These are phyloP conservation scores for Sitobion miscanthi DNA, from an alignment of 1,140 invertebrate species.

Conservation along the genomic window DNA sequence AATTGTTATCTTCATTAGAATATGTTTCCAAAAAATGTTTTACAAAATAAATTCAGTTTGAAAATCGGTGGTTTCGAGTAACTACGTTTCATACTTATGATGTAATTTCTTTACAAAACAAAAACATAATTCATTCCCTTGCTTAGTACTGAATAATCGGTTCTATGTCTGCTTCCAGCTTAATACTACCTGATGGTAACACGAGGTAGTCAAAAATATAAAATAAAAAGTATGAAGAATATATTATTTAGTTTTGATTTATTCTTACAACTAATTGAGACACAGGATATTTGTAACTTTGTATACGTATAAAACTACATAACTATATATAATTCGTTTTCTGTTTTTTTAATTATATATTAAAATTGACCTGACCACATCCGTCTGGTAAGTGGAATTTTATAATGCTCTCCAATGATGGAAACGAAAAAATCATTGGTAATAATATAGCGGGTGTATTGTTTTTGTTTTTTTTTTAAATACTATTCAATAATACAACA, in stretches of 20 bases:
- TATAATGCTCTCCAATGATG: background rate
- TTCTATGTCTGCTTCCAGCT: background rate
- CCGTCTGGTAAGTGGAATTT: background rate
- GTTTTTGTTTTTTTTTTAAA: background rate
- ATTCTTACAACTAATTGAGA: background rate
- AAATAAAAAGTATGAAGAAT: background rate
- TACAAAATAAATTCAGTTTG: no score
- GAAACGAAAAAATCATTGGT: background rate
- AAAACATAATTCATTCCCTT: background rate
- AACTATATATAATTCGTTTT: no score
- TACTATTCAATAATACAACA: background rate
- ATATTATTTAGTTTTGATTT: background rate
- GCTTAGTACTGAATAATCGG: background rate
- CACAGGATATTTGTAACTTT: background rate
- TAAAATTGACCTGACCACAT: no score
- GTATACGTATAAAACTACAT: background rate
- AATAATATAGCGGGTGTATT: background rate
- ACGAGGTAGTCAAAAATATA: background rate
- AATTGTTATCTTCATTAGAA: background rate
- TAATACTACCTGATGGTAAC: background rate
- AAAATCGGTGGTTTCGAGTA: no score
- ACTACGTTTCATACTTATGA: background rate
- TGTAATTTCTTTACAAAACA: background rate
- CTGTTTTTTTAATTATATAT: no score
- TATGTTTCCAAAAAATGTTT: background rate